Base-by-base conservation (phyloP, 2,113 vertebrate species). In the Apistogramma diplotaenia region DNA sequence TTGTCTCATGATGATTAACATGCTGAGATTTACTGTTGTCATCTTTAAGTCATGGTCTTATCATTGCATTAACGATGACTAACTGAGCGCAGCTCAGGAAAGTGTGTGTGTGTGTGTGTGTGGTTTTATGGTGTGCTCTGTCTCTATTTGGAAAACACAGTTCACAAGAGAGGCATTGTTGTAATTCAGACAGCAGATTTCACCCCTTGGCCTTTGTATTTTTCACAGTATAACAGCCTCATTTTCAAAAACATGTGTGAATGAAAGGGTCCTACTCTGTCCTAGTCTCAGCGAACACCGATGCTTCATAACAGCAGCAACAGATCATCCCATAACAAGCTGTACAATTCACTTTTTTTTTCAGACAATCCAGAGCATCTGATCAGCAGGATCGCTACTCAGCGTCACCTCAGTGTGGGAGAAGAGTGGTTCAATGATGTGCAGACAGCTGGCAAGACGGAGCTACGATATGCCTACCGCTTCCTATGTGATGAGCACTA, bases 391-490 rank as follows among this genome's bases (percentile, higher is more conserved):
- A 91, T 99, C 92, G 96, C 98, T 70, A 99, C 97, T 0, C 98
- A 99, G 94, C 94, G 98, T 75, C 98, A 98, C 90, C 92, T 99
- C 88, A 96, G 97, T 0, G 98, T 99, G 74, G 98, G 97, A 2
- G 98, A 99, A 18, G 97, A 99, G 84, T 99, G 98, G 98, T 98
- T 96, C 60, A 97, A 98, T 82, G 98, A 99, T 89, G 94, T 98
- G 77, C 98, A 99, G 91, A 97, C 95, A 76, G 93, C 94, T 0
- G 96, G 96, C 58, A 95, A 96, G 61, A 97, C 98, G 0, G 98
- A 99, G 90, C 95, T 99, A 85, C 98, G 97, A 67, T 99, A 99
- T 82, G 97, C 98, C 3, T 99, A 99, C 82, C 97, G 98, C 86
- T 99, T 99, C 1, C 94, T 98, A 55, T 99, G 98, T 0, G 98